phyloP scores from a whole-genome alignment of 2,888 invertebrate species.

The Phania funesta region DNA sequence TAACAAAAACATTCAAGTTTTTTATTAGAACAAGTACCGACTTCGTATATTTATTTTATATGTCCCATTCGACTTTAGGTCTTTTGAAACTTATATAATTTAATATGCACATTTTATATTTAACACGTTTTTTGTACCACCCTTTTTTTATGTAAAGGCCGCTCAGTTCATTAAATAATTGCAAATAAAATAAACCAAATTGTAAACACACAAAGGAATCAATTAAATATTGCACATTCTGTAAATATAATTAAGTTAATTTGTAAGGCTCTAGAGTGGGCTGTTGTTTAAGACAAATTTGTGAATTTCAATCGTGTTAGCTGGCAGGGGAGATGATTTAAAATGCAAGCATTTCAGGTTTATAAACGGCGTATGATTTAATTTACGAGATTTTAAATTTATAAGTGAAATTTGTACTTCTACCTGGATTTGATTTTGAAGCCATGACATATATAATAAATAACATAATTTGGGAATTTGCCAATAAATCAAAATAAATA shows the following conservation, averaged over 20 bases:
- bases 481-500: too few relatives aligned
- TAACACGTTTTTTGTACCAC: neutral
- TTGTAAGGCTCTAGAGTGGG: neutral
- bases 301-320: neutral
- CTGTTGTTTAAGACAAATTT: neutral
- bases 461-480: too few relatives aligned
- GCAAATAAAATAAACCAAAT: constrained; percentile 7
- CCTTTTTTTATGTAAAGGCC: neutral
- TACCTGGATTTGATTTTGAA: too few relatives aligned
- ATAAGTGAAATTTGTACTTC: too few relatives aligned
- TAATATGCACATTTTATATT: constrained; percentile 20
- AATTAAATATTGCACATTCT: constrained; percentile 25
- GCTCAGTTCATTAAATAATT: constrained; percentile 20
- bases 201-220: constrained; percentile 34
- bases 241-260: constrained; percentile 24
- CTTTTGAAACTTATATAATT: neutral
- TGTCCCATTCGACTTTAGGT: neutral
- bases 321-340: neutral
- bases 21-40: too few relatives aligned
- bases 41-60: too few relatives aligned
- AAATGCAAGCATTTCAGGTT: neutral
- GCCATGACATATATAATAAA: too few relatives aligned
- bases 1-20: too few relatives aligned
- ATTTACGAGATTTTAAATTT: too few relatives aligned
- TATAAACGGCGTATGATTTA: too few relatives aligned